Evolutionary conservation across 2,113 vertebrate species (phyloP), one percentile per base, ranked within the genome.

Genomic region (Elephantulus edwardii): DNA sequence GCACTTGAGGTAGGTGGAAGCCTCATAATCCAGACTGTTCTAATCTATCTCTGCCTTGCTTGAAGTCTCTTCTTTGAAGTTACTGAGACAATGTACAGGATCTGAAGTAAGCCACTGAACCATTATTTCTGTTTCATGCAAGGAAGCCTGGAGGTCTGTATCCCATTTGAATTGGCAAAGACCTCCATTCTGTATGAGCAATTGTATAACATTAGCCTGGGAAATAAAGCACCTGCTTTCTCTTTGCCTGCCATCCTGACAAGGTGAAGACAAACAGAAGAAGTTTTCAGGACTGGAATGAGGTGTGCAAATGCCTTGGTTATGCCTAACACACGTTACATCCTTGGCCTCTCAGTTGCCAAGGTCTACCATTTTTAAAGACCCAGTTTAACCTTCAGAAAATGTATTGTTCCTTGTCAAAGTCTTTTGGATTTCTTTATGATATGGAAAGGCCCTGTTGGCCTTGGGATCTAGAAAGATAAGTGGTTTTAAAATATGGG

Each of bases 311-410:
- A 93, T 94, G 88, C 54, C 50, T 2, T 1, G 62, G 88, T 83
- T 83, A 80, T 24, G 76, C 26, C 86, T 75, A 44, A 14, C 6
- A 62, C 88, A 93, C 8, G 7, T 44, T 80, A 40, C 0, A 0
- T 76, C 88, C 48, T 92, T 80, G 83, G 12, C 75, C 60, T 96
- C 84, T 92, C 88, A 81, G 74, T 95, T 87, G 95, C 42, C 54
- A 87, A 85, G 58, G 90, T 81, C 28, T 11, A 92, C 68, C 82
- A 96, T 96, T 96, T 93, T 93, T 91, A 93, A 94, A 96, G 64
- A 96, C 83, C 93, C 0, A 2, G 0, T 91, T 94, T 95, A 96
- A 86, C 95, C 95, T 92, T 95, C 90, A 84, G 94, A 95, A 97
- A 96, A 86, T 79, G 66, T 94, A 48, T 94, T 94, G 78, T 91